These are phyloP conservation scores for Nycteola revayana DNA, from an alignment of 2,888 invertebrate genomes.

Conservation along the genomic window DNA sequence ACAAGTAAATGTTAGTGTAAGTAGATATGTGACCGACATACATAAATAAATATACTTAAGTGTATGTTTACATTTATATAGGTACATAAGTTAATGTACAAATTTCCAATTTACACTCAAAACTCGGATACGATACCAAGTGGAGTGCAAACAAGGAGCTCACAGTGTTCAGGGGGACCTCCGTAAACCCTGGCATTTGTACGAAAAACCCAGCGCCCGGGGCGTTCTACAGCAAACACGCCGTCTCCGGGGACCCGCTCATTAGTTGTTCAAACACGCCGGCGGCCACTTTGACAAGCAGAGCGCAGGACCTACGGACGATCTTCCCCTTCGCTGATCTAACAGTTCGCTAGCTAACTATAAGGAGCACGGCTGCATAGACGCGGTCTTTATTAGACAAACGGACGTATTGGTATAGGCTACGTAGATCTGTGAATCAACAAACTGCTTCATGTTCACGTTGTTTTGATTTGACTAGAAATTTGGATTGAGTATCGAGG, in stretches of 20 bases:
- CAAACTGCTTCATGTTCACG: constrained; percentile 11
- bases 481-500: not conserved
- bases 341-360: constrained; percentile 48
- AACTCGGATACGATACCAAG: constrained; percentile 63
- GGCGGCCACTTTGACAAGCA: constrained; percentile 79
- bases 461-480: not conserved
- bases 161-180: constrained; percentile 35
- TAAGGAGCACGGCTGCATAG: constrained; percentile 65
- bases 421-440: constrained; percentile 24
- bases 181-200: constrained; percentile 52
- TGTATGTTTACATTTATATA: too few species aligned
- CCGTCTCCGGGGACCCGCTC: constrained; percentile 77
- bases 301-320: constrained; percentile 55
- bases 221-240: constrained; percentile 68
- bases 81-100: constrained; percentile 35
- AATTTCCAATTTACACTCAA: constrained; percentile 60
- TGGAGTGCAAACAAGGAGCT: constrained; percentile 53
- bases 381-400: constrained; percentile 55
- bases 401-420: constrained; percentile 36
- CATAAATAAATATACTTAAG: too few species aligned
- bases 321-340: constrained; percentile 72
- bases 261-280: constrained; percentile 80
- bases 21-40: too few species aligned
- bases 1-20: too few species aligned
- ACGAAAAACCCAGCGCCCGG: constrained; percentile 58